These are phyloP conservation scores for Meteorus cinctellus DNA, from an alignment of 2,888 invertebrate species.

Conservation along the genomic window DNA sequence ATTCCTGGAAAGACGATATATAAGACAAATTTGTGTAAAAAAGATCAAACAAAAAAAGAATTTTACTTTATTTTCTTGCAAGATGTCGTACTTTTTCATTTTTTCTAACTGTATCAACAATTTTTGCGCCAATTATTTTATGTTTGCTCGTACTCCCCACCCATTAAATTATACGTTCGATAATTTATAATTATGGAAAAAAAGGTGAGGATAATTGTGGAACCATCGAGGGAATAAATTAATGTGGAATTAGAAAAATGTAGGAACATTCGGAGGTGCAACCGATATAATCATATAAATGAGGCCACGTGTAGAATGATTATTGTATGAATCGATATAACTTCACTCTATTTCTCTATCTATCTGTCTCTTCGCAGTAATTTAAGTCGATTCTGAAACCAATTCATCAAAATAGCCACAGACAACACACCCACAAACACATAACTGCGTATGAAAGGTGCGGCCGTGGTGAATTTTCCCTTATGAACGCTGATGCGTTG, in stretches of 20 bases:
- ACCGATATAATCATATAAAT: not conserved
- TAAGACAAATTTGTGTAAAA: conserved; percentile 3
- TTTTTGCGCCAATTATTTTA: not conserved
- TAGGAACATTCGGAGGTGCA: not conserved
- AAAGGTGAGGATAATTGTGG: not conserved
- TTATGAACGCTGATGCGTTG: not conserved
- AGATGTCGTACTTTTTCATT: not conserved
- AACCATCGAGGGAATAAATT: not conserved
- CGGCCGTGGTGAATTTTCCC: not conserved
- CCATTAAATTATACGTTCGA: not conserved
- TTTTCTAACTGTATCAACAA: not conserved
- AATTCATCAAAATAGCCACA: conserved; percentile 1
- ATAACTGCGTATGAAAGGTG: not conserved
- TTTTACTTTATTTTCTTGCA: not conserved
- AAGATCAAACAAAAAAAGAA: not conserved
- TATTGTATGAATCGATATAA: conserved; percentile 9
- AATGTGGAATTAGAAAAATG: not conserved
- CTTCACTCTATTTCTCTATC: not conserved
- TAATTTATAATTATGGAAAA: conserved; percentile 1
- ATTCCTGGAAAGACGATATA: conserved; percentile 16
- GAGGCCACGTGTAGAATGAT: not conserved
- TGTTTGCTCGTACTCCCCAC: not conserved
- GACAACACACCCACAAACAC: not conserved
- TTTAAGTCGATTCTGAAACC: not conserved
- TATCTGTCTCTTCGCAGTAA: not conserved